Evolutionary conservation across 2,888 invertebrate genomes (phyloP), one percentile per base, ranked within the genome.

Genomic region (Sinodicranocentrus sp.): DNA sequence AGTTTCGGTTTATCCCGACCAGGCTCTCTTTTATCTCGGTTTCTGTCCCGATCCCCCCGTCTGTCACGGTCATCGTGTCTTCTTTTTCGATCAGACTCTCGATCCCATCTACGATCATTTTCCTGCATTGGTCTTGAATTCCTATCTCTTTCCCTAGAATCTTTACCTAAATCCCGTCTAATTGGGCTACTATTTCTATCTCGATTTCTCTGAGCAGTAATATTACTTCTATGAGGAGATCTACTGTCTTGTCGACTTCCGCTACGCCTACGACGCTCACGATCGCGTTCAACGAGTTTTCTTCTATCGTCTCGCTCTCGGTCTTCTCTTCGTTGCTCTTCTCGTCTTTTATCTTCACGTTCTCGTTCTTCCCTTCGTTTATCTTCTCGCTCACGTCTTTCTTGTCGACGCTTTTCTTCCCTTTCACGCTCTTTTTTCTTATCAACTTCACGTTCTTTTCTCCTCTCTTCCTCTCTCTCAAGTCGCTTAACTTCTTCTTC

Each of bases 381-480:
- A 39, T 13, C 89, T 52, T 90, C 86, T 73, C 83, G 28, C 84
- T 75, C 1, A 85, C 86, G 72, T 88, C 88, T 86, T 57, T 85
- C 67, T 44, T 68, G 71, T n/a, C 17, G 39, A 43, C 67, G 65
- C 2, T 78, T 79, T 17, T 85, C 71, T 63, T 86, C 80, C 57
- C 83, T 82, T 8, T 88, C 86, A n/a, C 80, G 39, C 15, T 80
- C 65, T 17, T 68, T 59, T 15, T 39, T 44, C 72, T 86, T 80
- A 79, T 88, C 88, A 83, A 88, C 88, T 52, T 87, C 87, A 70
- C 90, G 59, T 90, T 89, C 52, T 83, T 86, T 70, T 59, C 75
- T 39, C 8, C 19, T 71, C 0, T 39, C 39, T 21, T 44, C 39
- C 52, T 89, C 52, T 90, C 85, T 82, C 83, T 6, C 77, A 59